Conservation (phyloP, 2,113 vertebrate species). For the Trichechus manatus region DNA sequence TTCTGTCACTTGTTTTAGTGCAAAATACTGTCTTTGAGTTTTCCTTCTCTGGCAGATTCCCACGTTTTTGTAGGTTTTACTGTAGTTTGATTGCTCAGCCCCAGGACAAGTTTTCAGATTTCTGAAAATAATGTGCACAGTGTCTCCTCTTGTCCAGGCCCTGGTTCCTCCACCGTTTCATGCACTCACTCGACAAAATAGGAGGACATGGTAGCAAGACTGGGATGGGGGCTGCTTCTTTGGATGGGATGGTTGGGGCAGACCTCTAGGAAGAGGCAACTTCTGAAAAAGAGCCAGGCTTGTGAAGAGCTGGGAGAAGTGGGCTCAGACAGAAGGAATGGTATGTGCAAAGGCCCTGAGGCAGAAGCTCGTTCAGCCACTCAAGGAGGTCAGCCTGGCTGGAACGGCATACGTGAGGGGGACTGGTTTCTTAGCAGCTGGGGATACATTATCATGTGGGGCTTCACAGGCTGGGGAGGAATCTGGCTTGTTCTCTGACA, state of each 20-base stretch:
- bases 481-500: background rate
- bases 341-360: constrained; percentile 3
- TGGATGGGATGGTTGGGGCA: background rate
- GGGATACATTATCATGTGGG: background rate
- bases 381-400: background rate
- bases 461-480: background rate
- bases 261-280: background rate
- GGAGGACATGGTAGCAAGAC: background rate
- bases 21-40: background rate
- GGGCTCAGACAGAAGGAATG: background rate
- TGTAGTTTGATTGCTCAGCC: background rate
- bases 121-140: background rate
- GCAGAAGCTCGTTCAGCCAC: background rate
- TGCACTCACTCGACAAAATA: background rate
- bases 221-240: background rate
- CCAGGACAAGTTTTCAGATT: background rate
- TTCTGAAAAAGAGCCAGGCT: background rate
- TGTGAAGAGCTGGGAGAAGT: background rate
- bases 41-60: background rate
- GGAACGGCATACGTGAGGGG: background rate
- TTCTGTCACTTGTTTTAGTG: background rate
- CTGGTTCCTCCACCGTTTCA: background rate
- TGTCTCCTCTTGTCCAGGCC: background rate
- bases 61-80: background rate
- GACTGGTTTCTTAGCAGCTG: background rate